These are phyloP conservation scores for Emmelina monodactyla DNA, from an alignment of 2,888 invertebrate species.

Conservation along the genomic window DNA sequence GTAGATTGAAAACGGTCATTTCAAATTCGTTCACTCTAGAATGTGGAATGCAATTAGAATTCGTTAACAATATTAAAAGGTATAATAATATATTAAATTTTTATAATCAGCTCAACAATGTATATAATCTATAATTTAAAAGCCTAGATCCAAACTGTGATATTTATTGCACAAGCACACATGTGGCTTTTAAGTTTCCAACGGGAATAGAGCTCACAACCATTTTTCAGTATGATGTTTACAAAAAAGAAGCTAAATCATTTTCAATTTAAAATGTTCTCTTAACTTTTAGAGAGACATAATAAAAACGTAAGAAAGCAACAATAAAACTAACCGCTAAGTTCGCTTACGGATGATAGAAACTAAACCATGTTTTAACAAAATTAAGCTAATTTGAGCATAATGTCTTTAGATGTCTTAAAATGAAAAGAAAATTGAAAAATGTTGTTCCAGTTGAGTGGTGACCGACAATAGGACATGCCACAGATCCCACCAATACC, in stretches of 20 bases:
- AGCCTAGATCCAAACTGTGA: constrained; percentile 68
- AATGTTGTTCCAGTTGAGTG: not conserved
- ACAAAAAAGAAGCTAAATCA: too few relatives aligned
- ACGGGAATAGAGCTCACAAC: constrained; percentile 66
- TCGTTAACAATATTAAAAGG: constrained; percentile 68
- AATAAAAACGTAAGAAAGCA: too few relatives aligned
- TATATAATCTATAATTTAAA: constrained; percentile 71
- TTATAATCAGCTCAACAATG: constrained; percentile 71
- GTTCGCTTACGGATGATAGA: too few relatives aligned
- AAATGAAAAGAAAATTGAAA: not conserved
- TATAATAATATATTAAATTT: constrained; percentile 70
- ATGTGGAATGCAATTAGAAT: constrained; percentile 69
- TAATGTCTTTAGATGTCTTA: not conserved
- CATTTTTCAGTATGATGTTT: constrained; percentile 57
- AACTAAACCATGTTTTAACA: too few relatives aligned
- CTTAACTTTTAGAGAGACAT: too few relatives aligned
- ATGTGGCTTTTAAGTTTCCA: constrained; percentile 62
- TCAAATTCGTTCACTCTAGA: constrained; percentile 66
- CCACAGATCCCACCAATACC: constrained; percentile 36
- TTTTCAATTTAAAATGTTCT: too few relatives aligned
- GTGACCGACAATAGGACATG: not conserved
- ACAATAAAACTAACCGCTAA: too few relatives aligned
- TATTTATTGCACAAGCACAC: constrained; percentile 69
- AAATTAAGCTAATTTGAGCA: constrained; percentile 1
- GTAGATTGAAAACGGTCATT: constrained; percentile 65